Base-by-base conservation (phyloP, 2,113 vertebrate genomes). In the Paramisgurnus dabryanus region DNA sequence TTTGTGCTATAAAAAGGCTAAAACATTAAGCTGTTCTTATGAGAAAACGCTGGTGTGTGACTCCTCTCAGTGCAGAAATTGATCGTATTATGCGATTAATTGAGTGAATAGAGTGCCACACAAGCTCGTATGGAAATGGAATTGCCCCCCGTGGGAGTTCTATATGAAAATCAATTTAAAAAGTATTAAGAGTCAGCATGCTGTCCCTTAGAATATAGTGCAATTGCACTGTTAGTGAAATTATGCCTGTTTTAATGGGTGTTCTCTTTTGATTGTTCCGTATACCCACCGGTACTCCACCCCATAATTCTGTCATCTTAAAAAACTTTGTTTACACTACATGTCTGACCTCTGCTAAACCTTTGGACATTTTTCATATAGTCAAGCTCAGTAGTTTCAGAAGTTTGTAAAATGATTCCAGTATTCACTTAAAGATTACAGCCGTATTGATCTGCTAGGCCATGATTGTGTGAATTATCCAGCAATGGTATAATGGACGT, bases 71-170 rank as follows among this genome's bases (percentile, higher is more conserved):
- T 67, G 70, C 67, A 78, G 79, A 80, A 85, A 88, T 85, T 83
- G 85, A 86, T 86, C 70, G 71, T 78, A 84, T 86, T 84, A 83
- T 81, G 80, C 80, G 82, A 82, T 88, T 88, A 88, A 88, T 88
- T 86, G 85, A 85, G 80, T 85, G 82, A 88, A 84, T 75, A 73
- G 60, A 83, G 84, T 63, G 78, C 80, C 72, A 80, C 73, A 74
- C 49, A 80, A 76, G 70, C 87, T 53, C 9, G 40, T 83, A 72
- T 82, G 80, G 82, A 82, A 84, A 71, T 75, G 71, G 68, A 83
- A 79, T 81, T 75, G 71, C 80, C 40, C 84, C 81, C 81, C 72
- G 68, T 70, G 75, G 85, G 85, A 81, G 53, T 81, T 85, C 80
- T 76, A 67, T 81, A 79, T 80, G 84, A 84, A 85, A 86, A 88